phyloP scores from a whole-genome alignment of 2,113 vertebrate species.

The Pluvianellus socialis region DNA sequence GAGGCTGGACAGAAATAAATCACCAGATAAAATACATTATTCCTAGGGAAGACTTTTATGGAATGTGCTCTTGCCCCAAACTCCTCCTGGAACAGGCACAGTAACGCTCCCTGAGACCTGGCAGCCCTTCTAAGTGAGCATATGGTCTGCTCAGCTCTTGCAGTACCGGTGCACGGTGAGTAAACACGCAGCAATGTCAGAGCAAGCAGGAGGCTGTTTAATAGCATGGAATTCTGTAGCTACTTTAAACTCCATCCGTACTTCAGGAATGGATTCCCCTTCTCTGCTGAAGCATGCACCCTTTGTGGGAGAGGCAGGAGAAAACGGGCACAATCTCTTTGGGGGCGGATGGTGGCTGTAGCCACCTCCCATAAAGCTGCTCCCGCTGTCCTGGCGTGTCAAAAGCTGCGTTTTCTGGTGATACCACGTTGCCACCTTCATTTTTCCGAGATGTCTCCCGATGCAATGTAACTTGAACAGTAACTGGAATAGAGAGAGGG shows the following conservation, averaged over 20 bases:
- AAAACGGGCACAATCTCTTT: neutral
- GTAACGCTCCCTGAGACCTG: slow-evolving; percentile 5
- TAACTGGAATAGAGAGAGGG: neutral
- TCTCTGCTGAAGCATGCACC: neutral
- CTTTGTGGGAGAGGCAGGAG: neutral
- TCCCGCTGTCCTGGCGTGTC: neutral
- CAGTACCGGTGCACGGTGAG: neutral
- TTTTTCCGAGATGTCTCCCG: neutral
- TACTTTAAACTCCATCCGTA: neutral
- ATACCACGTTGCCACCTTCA: accelerated
- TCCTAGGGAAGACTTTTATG: neutral
- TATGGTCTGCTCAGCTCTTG: neutral
- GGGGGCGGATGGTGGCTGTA: neutral
- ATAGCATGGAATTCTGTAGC: neutral
- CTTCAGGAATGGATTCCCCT: neutral
- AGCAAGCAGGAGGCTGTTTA: neutral
- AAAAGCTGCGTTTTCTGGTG: neutral
- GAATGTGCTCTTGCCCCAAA: neutral
- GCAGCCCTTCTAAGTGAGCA: neutral
- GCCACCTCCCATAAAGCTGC: neutral
- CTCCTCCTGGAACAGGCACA: neutral
- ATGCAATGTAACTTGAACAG: neutral
- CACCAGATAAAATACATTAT: neutral
- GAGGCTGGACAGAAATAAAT: slow-evolving; percentile 14
- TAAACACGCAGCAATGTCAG: neutral